Evolutionary conservation across 2,888 invertebrate genomes (phyloP).

Genomic region (Anaspis maculata): DNA sequence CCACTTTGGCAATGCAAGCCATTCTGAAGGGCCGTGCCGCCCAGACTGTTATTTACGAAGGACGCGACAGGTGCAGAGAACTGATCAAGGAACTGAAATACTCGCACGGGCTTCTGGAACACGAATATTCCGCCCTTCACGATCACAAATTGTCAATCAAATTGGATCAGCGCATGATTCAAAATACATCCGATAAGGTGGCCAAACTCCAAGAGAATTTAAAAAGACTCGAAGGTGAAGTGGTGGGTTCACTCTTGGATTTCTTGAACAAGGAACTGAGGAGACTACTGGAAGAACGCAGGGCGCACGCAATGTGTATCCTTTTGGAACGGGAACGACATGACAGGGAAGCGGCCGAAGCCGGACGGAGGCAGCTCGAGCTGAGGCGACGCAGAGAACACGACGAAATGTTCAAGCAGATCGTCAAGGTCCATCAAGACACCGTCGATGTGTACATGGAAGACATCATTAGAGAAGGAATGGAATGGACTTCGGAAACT

Average conservation of each 20-base stretch:
- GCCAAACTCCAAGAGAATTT: slow-evolving; percentile 54
- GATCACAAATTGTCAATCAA: slow-evolving; percentile 30
- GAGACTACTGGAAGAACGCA: slow-evolving; percentile 67
- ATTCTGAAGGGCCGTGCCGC: slow-evolving; percentile 62
- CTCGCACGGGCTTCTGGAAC: slow-evolving; percentile 55
- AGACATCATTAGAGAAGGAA: slow-evolving; percentile 53
- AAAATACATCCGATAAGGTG: slow-evolving; percentile 11
- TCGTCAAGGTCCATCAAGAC: slow-evolving; percentile 49
- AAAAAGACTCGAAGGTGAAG: slow-evolving; percentile 61
- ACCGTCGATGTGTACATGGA: slow-evolving; percentile 54
- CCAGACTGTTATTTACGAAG: slow-evolving; percentile 66
- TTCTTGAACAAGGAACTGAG: slow-evolving; percentile 71
- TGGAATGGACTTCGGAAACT: slow-evolving; percentile 49
- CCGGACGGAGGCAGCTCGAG: slow-evolving; percentile 69
- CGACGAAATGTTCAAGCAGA: slow-evolving; percentile 72
- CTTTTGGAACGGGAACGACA: slow-evolving; percentile 69
- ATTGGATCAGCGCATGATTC: slow-evolving; percentile 33
- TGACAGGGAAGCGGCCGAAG: slow-evolving; percentile 71
- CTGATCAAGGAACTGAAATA: slow-evolving; percentile 64
- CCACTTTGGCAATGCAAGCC: slow-evolving; percentile 55
- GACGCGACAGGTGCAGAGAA: slow-evolving; percentile 58
- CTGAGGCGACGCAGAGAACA: slow-evolving; percentile 62
- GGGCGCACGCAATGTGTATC: slow-evolving; percentile 69
- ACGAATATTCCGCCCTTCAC: slow-evolving; percentile 40
- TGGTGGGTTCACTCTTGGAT: slow-evolving; percentile 63